Evolutionary conservation across 2,888 invertebrate species (phyloP).

Genomic region (Pseudococcus viburni): DNA sequence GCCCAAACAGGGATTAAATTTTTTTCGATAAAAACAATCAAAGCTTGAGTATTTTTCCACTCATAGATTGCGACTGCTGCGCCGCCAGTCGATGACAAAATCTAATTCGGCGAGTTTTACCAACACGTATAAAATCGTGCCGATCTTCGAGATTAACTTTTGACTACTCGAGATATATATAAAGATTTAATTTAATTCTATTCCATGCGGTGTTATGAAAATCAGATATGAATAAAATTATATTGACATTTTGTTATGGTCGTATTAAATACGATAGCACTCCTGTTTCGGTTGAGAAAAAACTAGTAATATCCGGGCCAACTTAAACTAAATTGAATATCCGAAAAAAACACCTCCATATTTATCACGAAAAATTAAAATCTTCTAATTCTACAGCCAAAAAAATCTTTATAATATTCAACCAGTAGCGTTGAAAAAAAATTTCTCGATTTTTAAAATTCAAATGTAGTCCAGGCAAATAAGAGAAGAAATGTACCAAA

Average conservation of each 20-base stretch:
- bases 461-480: too few species aligned
- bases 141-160: conserved; percentile 8
- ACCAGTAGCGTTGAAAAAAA: background rate
- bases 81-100: background rate
- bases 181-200: conserved; percentile 8
- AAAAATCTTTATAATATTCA: background rate
- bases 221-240: conserved; percentile 15
- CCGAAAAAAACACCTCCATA: background rate
- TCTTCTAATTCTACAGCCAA: background rate
- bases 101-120: background rate
- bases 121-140: background rate
- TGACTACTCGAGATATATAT: background rate
- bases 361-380: background rate
- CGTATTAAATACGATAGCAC: conserved; percentile 24
- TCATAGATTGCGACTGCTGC: background rate
- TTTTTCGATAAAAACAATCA: conserved; percentile 11
- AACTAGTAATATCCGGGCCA: conserved; percentile 53
- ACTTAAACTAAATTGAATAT: conserved; percentile 15
- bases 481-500: too few species aligned
- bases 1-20: background rate
- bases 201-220: background rate
- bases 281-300: conserved; percentile 25
- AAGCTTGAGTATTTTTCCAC: background rate
- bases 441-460: background rate
- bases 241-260: conserved; percentile 10